phyloP scores from a whole-genome alignment of 2,113 vertebrate species.

The Geothlypis trichas region DNA sequence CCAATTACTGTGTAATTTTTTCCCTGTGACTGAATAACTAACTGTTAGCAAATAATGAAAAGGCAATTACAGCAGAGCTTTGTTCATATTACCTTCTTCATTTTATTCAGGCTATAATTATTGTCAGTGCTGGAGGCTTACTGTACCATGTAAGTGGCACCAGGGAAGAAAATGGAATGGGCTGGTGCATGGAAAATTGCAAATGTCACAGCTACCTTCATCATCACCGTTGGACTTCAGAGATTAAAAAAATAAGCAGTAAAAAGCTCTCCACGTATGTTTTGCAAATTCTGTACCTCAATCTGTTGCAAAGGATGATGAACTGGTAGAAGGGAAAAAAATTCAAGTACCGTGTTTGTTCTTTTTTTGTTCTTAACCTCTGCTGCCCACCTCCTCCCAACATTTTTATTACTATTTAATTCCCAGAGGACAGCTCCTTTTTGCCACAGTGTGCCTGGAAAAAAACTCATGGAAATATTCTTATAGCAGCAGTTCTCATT shows the following conservation, averaged over 20 bases:
- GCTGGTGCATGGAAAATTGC: conserved; percentile 98
- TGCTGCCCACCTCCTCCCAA: background rate
- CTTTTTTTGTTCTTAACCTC: conserved; percentile 18
- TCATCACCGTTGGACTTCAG: conserved; percentile 87
- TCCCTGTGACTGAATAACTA: conserved; percentile 98
- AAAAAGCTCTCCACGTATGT: conserved; percentile 76
- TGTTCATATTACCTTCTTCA: conserved; percentile 96
- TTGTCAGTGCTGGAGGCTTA: conserved; percentile 97
- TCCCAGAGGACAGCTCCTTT: conserved; percentile 76
- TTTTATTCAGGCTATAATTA: conserved; percentile 98
- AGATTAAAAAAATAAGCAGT: conserved; percentile 75
- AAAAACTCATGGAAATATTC: conserved; percentile 80
- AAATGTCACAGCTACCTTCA: conserved; percentile 98
- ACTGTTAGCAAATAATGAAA: conserved; percentile 99
- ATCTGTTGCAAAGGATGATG: conserved; percentile 76
- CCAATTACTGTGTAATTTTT: conserved; percentile 98
- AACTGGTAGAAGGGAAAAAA: conserved; percentile 53
- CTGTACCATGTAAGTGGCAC: conserved; percentile 97
- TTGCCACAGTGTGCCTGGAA: conserved; percentile 76
- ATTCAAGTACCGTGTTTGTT: conserved; percentile 68
- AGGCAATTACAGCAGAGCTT: conserved; percentile 98
- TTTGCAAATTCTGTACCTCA: conserved; percentile 83
- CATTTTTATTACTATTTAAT: conserved; percentile 53
- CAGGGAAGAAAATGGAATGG: conserved; percentile 95
- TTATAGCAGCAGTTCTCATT: conserved; percentile 84